phyloP scores from a whole-genome alignment of 1,140 invertebrate species.

The Pseudomyrmex sp. region DNA sequence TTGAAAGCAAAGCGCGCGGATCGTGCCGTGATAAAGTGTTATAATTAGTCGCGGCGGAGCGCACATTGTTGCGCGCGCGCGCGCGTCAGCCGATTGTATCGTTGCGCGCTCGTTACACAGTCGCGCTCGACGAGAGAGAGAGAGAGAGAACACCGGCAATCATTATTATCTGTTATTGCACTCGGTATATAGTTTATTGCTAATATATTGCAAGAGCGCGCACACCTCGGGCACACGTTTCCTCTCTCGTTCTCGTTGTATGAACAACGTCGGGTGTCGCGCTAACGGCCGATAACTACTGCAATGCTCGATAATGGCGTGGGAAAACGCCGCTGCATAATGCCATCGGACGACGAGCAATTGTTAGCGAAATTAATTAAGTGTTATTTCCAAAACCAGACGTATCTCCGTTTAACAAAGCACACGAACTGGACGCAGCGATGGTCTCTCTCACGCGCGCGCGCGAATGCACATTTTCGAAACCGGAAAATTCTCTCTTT shows the following conservation, averaged over 20 bases:
- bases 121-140: slow-evolving; percentile 21
- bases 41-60: slow-evolving; percentile 49
- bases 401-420: slow-evolving; percentile 3
- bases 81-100: slow-evolving; percentile 41
- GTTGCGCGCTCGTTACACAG: slow-evolving; percentile 54
- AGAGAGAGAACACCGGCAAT: background rate
- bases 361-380: slow-evolving; percentile 55
- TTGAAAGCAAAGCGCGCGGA: slow-evolving; percentile 28
- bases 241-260: background rate
- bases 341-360: slow-evolving; percentile 3
- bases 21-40: slow-evolving; percentile 45
- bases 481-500: background rate
- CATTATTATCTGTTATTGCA: slow-evolving; percentile 61
- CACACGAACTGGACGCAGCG: background rate
- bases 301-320: slow-evolving; percentile 51
- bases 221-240: slow-evolving; percentile 47
- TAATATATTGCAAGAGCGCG: slow-evolving; percentile 33
- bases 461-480: background rate
- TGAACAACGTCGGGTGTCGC: slow-evolving; percentile 41
- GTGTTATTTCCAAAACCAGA: slow-evolving; percentile 39
- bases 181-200: slow-evolving; percentile 55
- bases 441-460: background rate
- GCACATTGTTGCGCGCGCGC: slow-evolving; percentile 37
- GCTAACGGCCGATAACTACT: slow-evolving; percentile 51
- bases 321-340: slow-evolving; percentile 31